A percentile compares a stretch with the other conserved stretches of the same genome.
Evolutionary conservation across 2,113 vertebrate genomes (phyloP).

Genomic region (Antechinus stuartii): DNA sequence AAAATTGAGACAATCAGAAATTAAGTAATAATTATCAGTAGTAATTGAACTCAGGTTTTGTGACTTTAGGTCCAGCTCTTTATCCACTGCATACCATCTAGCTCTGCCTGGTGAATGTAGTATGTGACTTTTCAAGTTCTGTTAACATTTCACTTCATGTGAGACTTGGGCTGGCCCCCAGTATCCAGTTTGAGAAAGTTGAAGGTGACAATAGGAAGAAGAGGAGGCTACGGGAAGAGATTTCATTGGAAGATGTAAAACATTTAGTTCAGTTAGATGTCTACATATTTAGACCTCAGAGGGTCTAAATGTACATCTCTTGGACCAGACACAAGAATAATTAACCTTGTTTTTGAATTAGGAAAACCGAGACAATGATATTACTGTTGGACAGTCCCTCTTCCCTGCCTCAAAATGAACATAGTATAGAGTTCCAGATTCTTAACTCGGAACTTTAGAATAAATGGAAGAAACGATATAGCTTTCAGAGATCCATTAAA

Average conservation of each 20-base stretch:
- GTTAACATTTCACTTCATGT: neutral
- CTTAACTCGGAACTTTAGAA: constrained; percentile 16
- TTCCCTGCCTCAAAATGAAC: neutral
- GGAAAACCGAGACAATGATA: neutral
- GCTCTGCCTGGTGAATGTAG: neutral
- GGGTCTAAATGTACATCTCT: neutral
- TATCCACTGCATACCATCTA: neutral
- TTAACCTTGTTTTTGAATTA: neutral
- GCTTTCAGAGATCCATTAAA: neutral
- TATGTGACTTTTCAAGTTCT: neutral
- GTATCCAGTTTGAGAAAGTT: neutral
- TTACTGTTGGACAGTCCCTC: neutral
- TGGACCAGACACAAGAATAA: neutral
- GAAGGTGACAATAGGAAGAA: neutral
- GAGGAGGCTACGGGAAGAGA: neutral
- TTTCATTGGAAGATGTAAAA: neutral
- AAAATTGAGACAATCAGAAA: neutral
- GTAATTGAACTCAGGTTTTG: neutral
- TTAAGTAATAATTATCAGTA: neutral
- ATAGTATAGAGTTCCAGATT: neutral
- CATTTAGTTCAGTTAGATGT: neutral
- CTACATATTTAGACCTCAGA: neutral
- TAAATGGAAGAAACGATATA: neutral
- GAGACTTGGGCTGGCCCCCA: neutral
- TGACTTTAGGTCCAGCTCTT: neutral